phyloP scores from a whole-genome alignment of 2,888 invertebrate genomes.

The Catocala sponsa region DNA sequence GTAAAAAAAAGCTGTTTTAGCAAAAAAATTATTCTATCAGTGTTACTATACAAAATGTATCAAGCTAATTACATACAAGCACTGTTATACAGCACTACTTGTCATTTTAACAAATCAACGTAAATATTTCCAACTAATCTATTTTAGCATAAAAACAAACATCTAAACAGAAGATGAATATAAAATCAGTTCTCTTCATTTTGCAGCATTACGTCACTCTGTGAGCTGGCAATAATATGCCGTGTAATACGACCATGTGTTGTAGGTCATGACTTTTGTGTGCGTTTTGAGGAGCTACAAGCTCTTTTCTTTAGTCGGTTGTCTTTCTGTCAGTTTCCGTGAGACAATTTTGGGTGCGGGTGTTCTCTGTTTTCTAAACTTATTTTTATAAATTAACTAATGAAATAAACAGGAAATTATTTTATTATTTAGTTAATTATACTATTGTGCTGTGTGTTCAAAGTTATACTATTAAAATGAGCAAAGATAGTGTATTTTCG shows the following conservation, averaged over 20 bases:
- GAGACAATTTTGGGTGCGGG: constrained; percentile 65
- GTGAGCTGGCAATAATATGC: constrained; percentile 72
- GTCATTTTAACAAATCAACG: too few relatives aligned
- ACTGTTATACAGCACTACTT: too few relatives aligned
- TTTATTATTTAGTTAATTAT: constrained; percentile 23
- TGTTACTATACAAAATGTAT: neutral
- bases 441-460: constrained; percentile 61
- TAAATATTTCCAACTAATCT: too few relatives aligned
- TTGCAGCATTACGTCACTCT: constrained; percentile 73
- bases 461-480: constrained; percentile 16
- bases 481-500: constrained; percentile 15
- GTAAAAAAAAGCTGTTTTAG: neutral
- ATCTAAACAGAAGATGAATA: constrained; percentile 16
- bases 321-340: constrained; percentile 64
- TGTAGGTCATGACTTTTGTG: constrained; percentile 39
- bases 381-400: constrained; percentile 20
- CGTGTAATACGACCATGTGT: constrained; percentile 57
- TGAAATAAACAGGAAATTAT: constrained; percentile 10
- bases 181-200: constrained; percentile 36
- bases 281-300: constrained; percentile 14
- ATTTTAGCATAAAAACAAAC: neutral
- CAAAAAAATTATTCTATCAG: too few relatives aligned
- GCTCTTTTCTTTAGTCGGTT: constrained; percentile 52
- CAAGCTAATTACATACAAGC: too few relatives aligned
- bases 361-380: constrained; percentile 46